These are phyloP conservation scores for Scrobipalpa atriplicella DNA, from an alignment of 2,888 invertebrate genomes.

Conservation along the genomic window DNA sequence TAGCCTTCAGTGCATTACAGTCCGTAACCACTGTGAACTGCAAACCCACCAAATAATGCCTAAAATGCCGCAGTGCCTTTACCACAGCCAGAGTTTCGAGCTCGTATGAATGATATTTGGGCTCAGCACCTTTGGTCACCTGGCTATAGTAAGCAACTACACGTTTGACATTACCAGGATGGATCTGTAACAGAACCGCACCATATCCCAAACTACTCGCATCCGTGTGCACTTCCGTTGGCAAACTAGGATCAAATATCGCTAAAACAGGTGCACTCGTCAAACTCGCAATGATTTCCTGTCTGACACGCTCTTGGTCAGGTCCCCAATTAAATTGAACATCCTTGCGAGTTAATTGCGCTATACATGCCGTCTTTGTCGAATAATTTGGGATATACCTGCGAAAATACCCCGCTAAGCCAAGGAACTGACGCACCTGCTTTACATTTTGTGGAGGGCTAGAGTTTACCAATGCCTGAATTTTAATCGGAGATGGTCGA, in stretches of 20 bases:
- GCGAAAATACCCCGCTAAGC: conserved; percentile 41
- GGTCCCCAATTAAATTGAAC: neutral
- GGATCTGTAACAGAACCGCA: neutral
- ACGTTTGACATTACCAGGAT: neutral
- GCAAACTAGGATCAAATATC: neutral
- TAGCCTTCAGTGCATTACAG: conserved; percentile 35
- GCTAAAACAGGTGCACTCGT: conserved; percentile 22
- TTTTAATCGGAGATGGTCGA: conserved; percentile 36
- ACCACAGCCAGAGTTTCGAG: conserved; percentile 5
- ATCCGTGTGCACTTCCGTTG: neutral
- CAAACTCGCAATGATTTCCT: neutral
- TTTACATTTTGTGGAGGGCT: conserved; percentile 37
- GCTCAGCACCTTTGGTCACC: conserved; percentile 24
- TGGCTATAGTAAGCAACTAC: neutral
- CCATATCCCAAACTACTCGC: conserved; percentile 3
- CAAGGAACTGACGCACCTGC: conserved; percentile 40
- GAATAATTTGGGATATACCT: conserved; percentile 32
- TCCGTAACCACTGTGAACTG: conserved; percentile 27
- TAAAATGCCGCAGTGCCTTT: conserved; percentile 28
- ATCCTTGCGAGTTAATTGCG: neutral
- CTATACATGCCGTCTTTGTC: neutral
- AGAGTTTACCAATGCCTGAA: conserved; percentile 37
- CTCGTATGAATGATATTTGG: conserved; percentile 27
- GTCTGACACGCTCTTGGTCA: neutral
- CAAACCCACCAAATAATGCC: conserved; percentile 30